Conservation (phyloP, 1,140 invertebrate genomes). For the Aphaenogaster rudis region DNA sequence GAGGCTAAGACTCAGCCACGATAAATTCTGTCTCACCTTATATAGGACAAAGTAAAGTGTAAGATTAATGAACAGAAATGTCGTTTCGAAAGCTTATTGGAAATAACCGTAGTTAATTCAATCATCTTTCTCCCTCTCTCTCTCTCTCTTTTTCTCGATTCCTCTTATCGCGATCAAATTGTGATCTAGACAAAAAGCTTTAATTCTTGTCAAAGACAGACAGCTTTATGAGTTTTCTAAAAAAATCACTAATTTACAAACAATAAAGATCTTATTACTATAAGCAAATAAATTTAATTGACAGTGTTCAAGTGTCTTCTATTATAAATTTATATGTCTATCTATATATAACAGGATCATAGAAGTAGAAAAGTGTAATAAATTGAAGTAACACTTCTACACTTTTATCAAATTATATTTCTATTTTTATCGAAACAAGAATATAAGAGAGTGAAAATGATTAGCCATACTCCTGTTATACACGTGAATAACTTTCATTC, state of each 20-base stretch:
- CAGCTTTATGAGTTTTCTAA: not conserved
- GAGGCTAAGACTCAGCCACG: not conserved
- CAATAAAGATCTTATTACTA: not conserved
- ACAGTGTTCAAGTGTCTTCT: too few species aligned
- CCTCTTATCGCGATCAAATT: not conserved
- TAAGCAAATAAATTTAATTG: not conserved
- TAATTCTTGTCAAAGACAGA: not conserved
- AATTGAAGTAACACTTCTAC: not conserved
- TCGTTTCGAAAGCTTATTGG: slow-evolving; percentile 13
- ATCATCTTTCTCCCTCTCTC: not conserved
- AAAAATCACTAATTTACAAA: not conserved
- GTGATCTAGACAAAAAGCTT: not conserved
- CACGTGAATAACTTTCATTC: not conserved
- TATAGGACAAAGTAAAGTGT: slow-evolving; percentile 25
- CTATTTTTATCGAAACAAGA: slow-evolving; percentile 40
- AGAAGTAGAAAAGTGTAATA: not conserved
- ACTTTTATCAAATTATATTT: slow-evolving; percentile 51
- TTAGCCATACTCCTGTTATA: not conserved
- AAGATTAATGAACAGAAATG: slow-evolving; percentile 25
- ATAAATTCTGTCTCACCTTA: slow-evolving; percentile 36
- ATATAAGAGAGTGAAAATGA: not conserved
- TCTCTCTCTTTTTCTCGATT: not conserved
- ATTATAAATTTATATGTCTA: not conserved
- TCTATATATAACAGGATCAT: not conserved
- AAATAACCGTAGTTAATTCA: slow-evolving; percentile 29